Evolutionary conservation across 2,797 vertebrate genomes (phyloP), one percentile per base, ranked within the genome.

Genomic region (Zalophus californianus): DNA sequence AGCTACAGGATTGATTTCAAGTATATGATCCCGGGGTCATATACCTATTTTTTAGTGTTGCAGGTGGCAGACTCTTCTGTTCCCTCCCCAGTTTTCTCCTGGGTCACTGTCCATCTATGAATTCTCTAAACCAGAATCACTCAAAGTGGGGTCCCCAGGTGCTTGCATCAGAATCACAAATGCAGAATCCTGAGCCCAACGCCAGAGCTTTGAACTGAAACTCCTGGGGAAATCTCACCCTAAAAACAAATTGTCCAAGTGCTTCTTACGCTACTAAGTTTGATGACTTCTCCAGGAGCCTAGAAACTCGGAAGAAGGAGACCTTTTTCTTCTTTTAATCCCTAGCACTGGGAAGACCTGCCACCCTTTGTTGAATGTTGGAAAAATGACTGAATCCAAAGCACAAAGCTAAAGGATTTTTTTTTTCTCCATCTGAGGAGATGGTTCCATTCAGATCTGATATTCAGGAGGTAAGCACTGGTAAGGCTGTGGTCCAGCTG

Each of bases 311-410:
- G 64, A 80, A 16, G 64, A 79, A 64, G 48, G 56, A 88, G 29
- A 79, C 2, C 20, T 27, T 52, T 35, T 21, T n/a, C 25, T 50
- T 52, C 27, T 15, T 75, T 27, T 13, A 20, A 64, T 83, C 15
- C 11, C 21, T 25, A 70, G 70, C 58, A 58, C 54, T 1, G 15
- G 68, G 21, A n/a, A 80, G 90, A 86, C 41, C 25, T 79, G 11
- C 68, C 32, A 60, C 16, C 7, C 10, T 85, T 52, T 77, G 29
- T 4, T 54, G 60, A 86, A 68, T 52, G 9, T 48, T 79, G 35
- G 68, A 90, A 68, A 95, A 92, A 92, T 93, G 21, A 82, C 70
- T 87, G 60, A 89, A 89, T 41, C 38, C 50, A 80, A 95, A 86
- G 86, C 23, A 60, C 38, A 64, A 52, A 41, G 3, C 20, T 38